Evolutionary conservation across 2,888 invertebrate genomes (phyloP).

Genomic region (Lymantria monacha): DNA sequence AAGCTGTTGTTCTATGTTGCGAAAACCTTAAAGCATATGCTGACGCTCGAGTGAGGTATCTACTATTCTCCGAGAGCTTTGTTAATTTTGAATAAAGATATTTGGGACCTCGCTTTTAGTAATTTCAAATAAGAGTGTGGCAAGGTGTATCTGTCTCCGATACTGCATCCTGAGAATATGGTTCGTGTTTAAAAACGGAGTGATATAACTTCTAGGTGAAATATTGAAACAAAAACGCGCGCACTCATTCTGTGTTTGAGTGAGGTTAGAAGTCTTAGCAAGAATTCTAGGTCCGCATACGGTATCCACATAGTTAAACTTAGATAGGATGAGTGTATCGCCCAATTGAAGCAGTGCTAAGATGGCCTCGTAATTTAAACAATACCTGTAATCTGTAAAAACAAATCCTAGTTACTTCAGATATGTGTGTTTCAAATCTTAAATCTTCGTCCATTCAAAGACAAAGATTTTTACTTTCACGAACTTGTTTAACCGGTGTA

Average conservation of each 20-base stretch:
- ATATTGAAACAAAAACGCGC: too few relatives aligned
- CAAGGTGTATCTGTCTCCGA: not conserved
- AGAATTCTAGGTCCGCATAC: not conserved
- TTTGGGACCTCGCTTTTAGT: not conserved
- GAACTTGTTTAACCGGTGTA: not conserved
- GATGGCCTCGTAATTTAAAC: too few relatives aligned
- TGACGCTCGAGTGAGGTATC: too few relatives aligned
- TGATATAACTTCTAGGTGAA: not conserved
- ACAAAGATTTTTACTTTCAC: not conserved
- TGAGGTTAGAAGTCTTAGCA: too few relatives aligned
- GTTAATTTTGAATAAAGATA: too few relatives aligned
- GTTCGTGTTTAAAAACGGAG: not conserved
- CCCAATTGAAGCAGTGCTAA: not conserved
- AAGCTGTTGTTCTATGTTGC: not conserved
- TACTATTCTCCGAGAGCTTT: too few relatives aligned
- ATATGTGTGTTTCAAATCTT: too few relatives aligned
- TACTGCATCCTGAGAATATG: not conserved
- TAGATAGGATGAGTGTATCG: not conserved
- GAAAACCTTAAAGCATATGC: too few relatives aligned
- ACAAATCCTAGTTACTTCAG: too few relatives aligned
- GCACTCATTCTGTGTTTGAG: too few relatives aligned
- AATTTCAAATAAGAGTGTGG: not conserved
- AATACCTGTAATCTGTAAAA: too few relatives aligned
- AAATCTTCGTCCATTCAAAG: not conserved
- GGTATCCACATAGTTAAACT: not conserved